Conservation (phyloP, 2,888 invertebrate species). For the Metellina segmentata region DNA sequence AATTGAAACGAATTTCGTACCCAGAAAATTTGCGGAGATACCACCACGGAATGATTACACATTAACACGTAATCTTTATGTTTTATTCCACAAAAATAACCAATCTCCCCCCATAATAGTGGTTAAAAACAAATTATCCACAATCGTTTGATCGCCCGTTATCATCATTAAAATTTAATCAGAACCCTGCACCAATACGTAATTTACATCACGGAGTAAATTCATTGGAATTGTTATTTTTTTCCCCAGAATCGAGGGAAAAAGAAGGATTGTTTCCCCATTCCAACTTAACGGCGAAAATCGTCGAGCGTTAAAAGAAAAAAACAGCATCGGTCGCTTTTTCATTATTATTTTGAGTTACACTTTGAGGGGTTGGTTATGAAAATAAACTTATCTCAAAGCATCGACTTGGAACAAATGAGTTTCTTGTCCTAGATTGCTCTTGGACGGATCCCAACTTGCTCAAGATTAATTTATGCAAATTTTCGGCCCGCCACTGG, state of each 20-base stretch:
- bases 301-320: neutral
- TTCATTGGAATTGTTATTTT: neutral
- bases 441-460: conserved; percentile 46
- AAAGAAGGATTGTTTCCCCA: neutral
- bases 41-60: too few species aligned
- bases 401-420: conserved; percentile 48
- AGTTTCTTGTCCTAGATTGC: conserved; percentile 50
- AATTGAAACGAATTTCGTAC: too few species aligned
- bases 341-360: conserved; percentile 20
- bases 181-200: neutral
- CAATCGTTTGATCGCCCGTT: neutral
- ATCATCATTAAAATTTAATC: conserved; percentile 15
- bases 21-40: too few species aligned
- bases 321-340: neutral
- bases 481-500: conserved; percentile 33
- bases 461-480: conserved; percentile 55
- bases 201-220: conserved; percentile 6
- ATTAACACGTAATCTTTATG: too few species aligned
- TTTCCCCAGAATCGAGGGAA: neutral
- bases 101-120: neutral
- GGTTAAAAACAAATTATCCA: neutral
- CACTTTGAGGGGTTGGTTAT: conserved; percentile 36
- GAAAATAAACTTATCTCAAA: conserved; percentile 59
- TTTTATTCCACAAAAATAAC: too few species aligned
- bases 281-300: neutral